Evolutionary conservation across 2,888 invertebrate species (phyloP).

Genomic region (Teleiodes luculella): DNA sequence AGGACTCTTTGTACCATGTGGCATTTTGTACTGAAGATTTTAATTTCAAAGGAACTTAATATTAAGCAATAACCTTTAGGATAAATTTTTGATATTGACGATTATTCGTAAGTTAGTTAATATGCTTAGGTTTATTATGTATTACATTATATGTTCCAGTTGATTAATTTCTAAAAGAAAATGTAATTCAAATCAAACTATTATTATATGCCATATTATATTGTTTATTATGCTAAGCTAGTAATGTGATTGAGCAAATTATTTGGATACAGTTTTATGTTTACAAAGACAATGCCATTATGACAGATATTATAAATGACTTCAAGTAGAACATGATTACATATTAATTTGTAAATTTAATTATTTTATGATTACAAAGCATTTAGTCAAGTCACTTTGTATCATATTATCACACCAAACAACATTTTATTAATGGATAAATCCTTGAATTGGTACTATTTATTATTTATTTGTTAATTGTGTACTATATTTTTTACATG

Average conservation of each 20-base stretch:
- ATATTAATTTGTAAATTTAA: slow-evolving; percentile 52
- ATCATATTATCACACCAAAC: slow-evolving; percentile 70
- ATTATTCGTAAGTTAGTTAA: slow-evolving; percentile 74
- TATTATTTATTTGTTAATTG: slow-evolving; percentile 77
- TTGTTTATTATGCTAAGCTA: slow-evolving; percentile 74
- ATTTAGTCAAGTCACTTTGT: slow-evolving; percentile 71
- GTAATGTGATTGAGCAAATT: slow-evolving; percentile 55
- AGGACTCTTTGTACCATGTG: slow-evolving; percentile 60
- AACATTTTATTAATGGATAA: slow-evolving; percentile 69
- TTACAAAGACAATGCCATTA: slow-evolving; percentile 56
- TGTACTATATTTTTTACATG: slow-evolving; percentile 78
- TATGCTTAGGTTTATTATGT: slow-evolving; percentile 72
- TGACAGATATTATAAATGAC: slow-evolving; percentile 47
- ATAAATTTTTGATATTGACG: slow-evolving; percentile 78
- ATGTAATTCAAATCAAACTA: slow-evolving; percentile 70
- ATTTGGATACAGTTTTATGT: slow-evolving; percentile 31
- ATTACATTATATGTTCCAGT: slow-evolving; percentile 61
- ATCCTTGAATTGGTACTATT: slow-evolving; percentile 73
- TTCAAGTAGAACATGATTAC: slow-evolving; percentile 49
- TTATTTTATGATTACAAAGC: slow-evolving; percentile 56
- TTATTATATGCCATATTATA: slow-evolving; percentile 76
- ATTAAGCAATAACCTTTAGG: slow-evolving; percentile 77
- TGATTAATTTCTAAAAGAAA: slow-evolving; percentile 72
- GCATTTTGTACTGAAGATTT: slow-evolving; percentile 75
- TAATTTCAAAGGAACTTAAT: slow-evolving; percentile 68